Conservation (phyloP, 1,140 invertebrate genomes). For the Sarcophaga peregrina region DNA sequence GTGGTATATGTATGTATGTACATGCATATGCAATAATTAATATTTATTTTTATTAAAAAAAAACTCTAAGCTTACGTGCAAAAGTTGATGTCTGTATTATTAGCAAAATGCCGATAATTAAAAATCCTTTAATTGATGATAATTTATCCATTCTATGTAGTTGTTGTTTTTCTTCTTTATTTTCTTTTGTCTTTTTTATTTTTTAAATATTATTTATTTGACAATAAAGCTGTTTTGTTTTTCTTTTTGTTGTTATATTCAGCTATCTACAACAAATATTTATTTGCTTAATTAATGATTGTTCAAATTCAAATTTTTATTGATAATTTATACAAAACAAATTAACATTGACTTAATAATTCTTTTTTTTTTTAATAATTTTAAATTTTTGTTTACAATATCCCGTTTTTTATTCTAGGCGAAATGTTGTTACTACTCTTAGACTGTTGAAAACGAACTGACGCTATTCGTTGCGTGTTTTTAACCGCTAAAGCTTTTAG, state of each 20-base stretch:
- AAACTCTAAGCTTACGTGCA: constrained; percentile 11
- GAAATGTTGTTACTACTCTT: neutral
- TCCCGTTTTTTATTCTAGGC: neutral
- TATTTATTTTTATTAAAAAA: neutral
- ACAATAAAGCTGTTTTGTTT: neutral
- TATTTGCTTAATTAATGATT: neutral
- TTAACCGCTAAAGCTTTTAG: constrained; percentile 5
- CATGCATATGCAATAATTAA: too few species aligned
- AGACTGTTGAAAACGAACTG: neutral
- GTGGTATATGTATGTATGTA: too few species aligned
- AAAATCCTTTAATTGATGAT: neutral
- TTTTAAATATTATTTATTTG: too few species aligned
- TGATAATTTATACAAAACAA: neutral
- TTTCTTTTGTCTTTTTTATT: too few species aligned
- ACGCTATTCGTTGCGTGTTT: neutral
- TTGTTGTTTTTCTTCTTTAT: neutral
- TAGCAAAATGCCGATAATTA: neutral
- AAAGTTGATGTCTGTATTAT: neutral
- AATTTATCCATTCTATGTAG: neutral
- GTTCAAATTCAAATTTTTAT: neutral
- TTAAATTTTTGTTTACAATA: constrained; percentile 5
- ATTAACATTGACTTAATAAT: neutral
- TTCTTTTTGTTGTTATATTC: neutral
- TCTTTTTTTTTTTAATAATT: neutral
- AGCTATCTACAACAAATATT: neutral